Evolutionary conservation across 1,140 invertebrate species (phyloP), one percentile per base, ranked within the genome.

Genomic region (Euura saliciscinereae): DNA sequence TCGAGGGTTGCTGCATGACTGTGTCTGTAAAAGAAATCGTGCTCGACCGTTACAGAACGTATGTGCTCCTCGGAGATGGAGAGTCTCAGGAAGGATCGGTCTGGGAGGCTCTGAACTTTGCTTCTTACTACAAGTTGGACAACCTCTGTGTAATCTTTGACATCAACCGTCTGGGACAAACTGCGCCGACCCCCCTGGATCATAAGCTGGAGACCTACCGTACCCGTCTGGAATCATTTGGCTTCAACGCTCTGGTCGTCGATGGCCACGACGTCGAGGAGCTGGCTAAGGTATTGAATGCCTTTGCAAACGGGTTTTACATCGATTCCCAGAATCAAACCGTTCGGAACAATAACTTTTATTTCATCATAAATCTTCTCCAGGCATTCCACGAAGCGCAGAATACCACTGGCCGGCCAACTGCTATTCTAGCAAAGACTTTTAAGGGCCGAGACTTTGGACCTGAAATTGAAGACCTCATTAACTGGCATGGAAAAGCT

Each of bases 401-500:
- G 44, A 85, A 86, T 43, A 93, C 92, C 0, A 93, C 94, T 82
- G 96, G 91, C 46, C 94, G 94, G 81, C 99, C 99, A 44, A 98
- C 97, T 11, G 97, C 96, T 67, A 91, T 99, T 51, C 87, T 99
- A 68, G 96, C 96, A 43, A 99, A 99, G 89, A 99, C 98, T 0
- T 97, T 92, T 83, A 99, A 99, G 87, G 98, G 98, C 4, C 96
- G 93, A 82, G 92, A 94, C 75, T 98, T 98, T 84, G 28, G 28
- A 28, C 91, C 92, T 69, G 89, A 91, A 45, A 97, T 99, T 82
- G 97, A 99, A 86, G 95, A 99, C 88, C 66, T 91, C 74, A 94
- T 97, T 67, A 97, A 98, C 84, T 99, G 97, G 97, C 99, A 99
- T 84, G 99, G 99, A 64, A 99, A 99, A 83, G 92, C 98, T 0